A percentile compares a stretch with the other conserved stretches of the same genome.
Conservation (phyloP, 2,888 invertebrate genomes). For the Eupithecia exiguata region DNA sequence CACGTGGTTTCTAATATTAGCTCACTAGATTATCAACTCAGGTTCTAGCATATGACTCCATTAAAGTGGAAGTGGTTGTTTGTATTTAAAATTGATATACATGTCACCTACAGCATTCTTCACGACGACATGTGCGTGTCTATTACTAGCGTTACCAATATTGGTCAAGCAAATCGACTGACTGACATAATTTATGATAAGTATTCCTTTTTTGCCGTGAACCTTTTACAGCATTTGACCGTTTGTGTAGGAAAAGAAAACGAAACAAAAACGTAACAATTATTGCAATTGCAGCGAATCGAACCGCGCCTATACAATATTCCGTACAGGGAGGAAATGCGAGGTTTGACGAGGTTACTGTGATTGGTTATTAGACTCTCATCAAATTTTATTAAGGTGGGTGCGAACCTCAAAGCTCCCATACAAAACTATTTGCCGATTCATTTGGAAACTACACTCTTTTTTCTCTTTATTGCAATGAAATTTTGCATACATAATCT, state of each 20-base stretch:
- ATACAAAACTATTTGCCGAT: too few species aligned
- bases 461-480: too few species aligned
- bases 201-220: constrained; percentile 16
- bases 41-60: not conserved
- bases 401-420: too few species aligned
- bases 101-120: not conserved
- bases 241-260: constrained; percentile 19
- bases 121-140: constrained; percentile 28
- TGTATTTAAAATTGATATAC: not conserved
- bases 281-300: constrained; percentile 1
- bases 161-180: constrained; percentile 30
- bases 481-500: too few species aligned
- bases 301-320: not conserved
- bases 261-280: constrained; percentile 15
- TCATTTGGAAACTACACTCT: too few species aligned
- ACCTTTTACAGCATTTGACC: constrained; percentile 18
- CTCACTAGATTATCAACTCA: not conserved
- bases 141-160: constrained; percentile 26
- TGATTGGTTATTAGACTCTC: not conserved
- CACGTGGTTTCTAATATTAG: constrained; percentile 36
- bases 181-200: constrained; percentile 33
- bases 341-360: not conserved
- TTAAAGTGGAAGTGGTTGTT: not conserved
- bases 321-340: not conserved
- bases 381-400: too few species aligned